Evolutionary conservation across 2,888 invertebrate species (phyloP).

Genomic region (Dascillus cervinus): DNA sequence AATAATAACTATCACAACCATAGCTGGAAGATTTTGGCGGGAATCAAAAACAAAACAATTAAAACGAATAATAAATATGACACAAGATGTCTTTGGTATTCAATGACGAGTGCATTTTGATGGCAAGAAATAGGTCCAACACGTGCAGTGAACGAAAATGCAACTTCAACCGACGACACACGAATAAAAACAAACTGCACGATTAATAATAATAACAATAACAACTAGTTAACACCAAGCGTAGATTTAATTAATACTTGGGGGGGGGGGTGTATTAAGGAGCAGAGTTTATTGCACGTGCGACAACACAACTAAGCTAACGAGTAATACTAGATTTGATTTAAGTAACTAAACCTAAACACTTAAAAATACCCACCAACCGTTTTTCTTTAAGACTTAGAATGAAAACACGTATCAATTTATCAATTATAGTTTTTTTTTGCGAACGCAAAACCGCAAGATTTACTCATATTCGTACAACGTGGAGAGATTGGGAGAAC

Average conservation of each 20-base stretch:
- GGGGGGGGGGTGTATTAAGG: conserved; percentile 37
- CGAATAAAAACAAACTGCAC: conserved; percentile 24
- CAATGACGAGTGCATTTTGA: conserved; percentile 29
- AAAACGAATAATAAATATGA: conserved; percentile 37
- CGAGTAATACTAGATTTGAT: too few species aligned
- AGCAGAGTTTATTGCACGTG: conserved; percentile 44
- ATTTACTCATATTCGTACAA: conserved; percentile 7
- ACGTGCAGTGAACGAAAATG: conserved; percentile 15
- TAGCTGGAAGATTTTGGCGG: conserved; percentile 44
- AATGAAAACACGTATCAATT: conserved; percentile 34
- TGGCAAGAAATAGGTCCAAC: conserved; percentile 28
- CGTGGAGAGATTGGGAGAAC: conserved; percentile 41
- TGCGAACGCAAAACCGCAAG: conserved; percentile 8
- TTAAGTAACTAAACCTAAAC: conserved; percentile 21
- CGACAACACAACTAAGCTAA: conserved; percentile 32
- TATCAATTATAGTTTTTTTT: conserved; percentile 21
- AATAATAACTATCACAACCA: conserved; percentile 42
- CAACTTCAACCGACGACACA: conserved; percentile 31
- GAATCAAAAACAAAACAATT: conserved; percentile 21
- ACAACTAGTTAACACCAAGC: conserved; percentile 32
- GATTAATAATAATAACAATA: conserved; percentile 28
- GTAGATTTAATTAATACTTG: conserved; percentile 37
- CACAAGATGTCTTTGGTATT: conserved; percentile 42
- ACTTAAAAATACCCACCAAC: conserved; percentile 24
- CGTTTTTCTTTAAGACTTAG: conserved; percentile 37